phyloP scores from a whole-genome alignment of 2,113 vertebrate species.

The Pachycephala philippinensis region DNA sequence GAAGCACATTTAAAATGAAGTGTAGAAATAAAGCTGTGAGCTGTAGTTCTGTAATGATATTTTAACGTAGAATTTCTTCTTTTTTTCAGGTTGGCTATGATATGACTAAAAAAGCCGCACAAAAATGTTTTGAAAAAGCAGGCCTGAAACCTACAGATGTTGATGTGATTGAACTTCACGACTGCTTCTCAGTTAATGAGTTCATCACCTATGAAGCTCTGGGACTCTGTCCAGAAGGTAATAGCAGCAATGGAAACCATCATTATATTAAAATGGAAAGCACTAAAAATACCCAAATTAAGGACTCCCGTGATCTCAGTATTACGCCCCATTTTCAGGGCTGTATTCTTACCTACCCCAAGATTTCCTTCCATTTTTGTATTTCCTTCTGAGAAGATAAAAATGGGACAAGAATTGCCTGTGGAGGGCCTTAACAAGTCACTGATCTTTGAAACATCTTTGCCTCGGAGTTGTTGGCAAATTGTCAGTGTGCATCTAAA shows the following conservation, averaged over 20 bases:
- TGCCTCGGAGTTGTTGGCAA: not conserved
- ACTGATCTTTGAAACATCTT: not conserved
- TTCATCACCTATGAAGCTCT: conserved; percentile 94
- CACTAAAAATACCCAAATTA: not conserved
- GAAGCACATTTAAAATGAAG: not conserved
- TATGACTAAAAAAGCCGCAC: conserved; percentile 85
- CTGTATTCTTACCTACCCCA: not conserved
- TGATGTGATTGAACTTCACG: conserved; percentile 93
- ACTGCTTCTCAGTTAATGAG: conserved; percentile 94
- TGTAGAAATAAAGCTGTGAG: not conserved
- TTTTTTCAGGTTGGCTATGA: conserved; percentile 86
- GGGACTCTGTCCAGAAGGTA: conserved; percentile 91
- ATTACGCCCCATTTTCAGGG: not conserved
- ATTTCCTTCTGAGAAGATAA: not conserved
- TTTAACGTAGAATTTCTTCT: not conserved
- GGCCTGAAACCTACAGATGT: conserved; percentile 83
- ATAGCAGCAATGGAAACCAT: not conserved
- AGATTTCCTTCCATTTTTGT: not conserved
- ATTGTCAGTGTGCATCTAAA: not conserved
- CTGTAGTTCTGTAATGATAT: not conserved
- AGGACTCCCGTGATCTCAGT: not conserved
- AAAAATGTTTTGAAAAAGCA: conserved; percentile 78
- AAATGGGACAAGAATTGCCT: not conserved
- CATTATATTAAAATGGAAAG: not conserved
- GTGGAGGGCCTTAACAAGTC: not conserved